A percentile compares a stretch with the other conserved stretches of the same genome.
These are phyloP conservation scores for Gryllus longicercus DNA, from an alignment of 2,888 invertebrate genomes.

Conservation along the genomic window DNA sequence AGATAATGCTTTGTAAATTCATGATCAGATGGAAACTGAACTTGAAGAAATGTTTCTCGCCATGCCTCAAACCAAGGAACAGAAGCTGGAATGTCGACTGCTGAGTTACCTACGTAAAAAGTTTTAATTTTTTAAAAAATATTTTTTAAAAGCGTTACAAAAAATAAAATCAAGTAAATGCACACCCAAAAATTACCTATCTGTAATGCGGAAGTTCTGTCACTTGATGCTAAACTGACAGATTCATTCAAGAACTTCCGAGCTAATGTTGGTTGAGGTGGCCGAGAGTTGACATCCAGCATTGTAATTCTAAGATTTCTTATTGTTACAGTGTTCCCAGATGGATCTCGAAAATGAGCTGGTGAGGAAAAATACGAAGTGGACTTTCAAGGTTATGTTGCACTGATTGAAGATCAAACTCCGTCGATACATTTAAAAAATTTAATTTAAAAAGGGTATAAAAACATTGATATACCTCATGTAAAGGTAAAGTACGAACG, in stretches of 20 bases:
- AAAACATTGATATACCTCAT: conserved; percentile 28
- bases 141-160: not conserved
- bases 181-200: conserved; percentile 50
- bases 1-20: conserved; percentile 91
- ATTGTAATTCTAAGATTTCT: conserved; percentile 75
- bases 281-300: conserved; percentile 76
- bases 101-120: conserved; percentile 47
- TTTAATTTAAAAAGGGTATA: not conserved
- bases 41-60: conserved; percentile 84
- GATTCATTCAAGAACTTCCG: conserved; percentile 82
- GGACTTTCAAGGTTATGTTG: no score
- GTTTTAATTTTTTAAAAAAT: not conserved
- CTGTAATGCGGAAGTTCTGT: conserved; percentile 55
- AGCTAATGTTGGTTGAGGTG: conserved; percentile 76
- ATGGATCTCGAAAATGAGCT: conserved; percentile 83
- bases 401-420: no score
- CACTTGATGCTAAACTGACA: conserved; percentile 60
- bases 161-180: not conserved
- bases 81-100: conserved; percentile 67
- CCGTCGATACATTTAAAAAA: no score
- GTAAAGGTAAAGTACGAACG: conserved; percentile 32
- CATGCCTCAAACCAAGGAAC: conserved; percentile 96
- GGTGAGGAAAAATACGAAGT: conserved; percentile 35
- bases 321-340: conserved; percentile 67
- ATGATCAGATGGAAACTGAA: conserved; percentile 88